These are phyloP conservation scores for Arrhopalites spinosus DNA, from an alignment of 2,888 invertebrate species.

Conservation along the genomic window DNA sequence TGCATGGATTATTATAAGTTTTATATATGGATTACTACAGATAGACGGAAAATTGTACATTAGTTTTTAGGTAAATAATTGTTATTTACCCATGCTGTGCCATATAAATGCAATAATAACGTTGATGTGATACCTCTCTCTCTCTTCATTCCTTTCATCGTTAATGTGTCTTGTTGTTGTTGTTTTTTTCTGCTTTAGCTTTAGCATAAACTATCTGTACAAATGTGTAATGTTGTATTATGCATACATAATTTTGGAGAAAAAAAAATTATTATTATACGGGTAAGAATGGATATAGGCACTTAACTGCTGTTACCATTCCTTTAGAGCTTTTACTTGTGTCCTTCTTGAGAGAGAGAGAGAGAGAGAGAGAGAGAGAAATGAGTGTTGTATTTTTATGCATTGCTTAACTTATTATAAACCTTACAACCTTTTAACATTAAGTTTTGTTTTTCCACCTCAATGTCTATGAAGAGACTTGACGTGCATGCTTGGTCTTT, in stretches of 20 bases:
- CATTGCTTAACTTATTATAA: background rate
- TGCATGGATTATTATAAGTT: conserved; percentile 25
- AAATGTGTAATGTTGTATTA: too few relatives aligned
- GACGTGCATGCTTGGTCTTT: background rate
- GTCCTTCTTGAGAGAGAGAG: background rate
- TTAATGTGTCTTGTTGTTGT: background rate
- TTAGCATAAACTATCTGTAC: background rate
- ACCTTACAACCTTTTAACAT: too few relatives aligned
- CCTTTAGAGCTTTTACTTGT: background rate
- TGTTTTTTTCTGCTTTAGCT: background rate
- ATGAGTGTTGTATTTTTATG: background rate
- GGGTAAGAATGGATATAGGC: background rate
- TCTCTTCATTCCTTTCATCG: too few relatives aligned
- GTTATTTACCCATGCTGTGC: conserved; percentile 8
- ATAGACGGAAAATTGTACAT: too few relatives aligned
- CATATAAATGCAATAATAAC: background rate
- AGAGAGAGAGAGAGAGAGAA: background rate
- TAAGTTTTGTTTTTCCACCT: background rate
- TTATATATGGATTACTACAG: too few relatives aligned
- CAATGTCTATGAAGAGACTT: background rate
- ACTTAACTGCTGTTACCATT: conserved; percentile 3
- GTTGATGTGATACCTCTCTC: too few relatives aligned
- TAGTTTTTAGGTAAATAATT: background rate
- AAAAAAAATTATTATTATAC: background rate
- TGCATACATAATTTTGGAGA: too few relatives aligned